phyloP scores from a whole-genome alignment of 2,797 vertebrate species.

The Danio kyathit region DNA sequence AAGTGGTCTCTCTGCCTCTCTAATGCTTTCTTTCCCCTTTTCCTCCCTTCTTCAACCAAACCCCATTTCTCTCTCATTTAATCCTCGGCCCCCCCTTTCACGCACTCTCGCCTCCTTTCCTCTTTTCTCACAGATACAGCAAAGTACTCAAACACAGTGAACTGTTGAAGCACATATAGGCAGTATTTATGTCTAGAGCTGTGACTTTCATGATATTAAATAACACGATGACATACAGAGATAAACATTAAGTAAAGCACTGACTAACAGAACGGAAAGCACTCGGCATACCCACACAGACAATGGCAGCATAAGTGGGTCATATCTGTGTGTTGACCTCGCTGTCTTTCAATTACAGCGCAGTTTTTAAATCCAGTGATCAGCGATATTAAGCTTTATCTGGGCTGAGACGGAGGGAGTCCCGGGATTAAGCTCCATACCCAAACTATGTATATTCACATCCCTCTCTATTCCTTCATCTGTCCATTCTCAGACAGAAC shows the following conservation, averaged over 20 bases:
- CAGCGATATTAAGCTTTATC: slow-evolving; percentile 51
- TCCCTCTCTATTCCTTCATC: not conserved
- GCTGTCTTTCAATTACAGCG: slow-evolving; percentile 35
- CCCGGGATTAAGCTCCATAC: slow-evolving; percentile 35
- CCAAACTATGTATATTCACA: slow-evolving; percentile 19
- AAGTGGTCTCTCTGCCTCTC: slow-evolving; percentile 24
- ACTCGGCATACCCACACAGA: slow-evolving; percentile 5
- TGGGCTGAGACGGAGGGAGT: slow-evolving; percentile 22
- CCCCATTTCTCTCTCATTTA: not conserved
- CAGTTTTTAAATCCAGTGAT: slow-evolving; percentile 47
- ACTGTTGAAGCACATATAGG: not conserved
- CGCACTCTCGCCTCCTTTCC: slow-evolving; percentile 3
- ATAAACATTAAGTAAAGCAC: not conserved
- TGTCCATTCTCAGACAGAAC: slow-evolving; percentile 1
- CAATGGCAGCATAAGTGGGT: slow-evolving; percentile 29
- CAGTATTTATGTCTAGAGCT: not conserved
- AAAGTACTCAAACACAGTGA: slow-evolving; percentile 1
- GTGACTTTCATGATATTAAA: not conserved
- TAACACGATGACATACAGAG: not conserved
- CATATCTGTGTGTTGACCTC: slow-evolving; percentile 25
- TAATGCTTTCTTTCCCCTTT: slow-evolving; percentile 39
- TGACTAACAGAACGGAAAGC: not conserved
- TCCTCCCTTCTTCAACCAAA: slow-evolving; percentile 12
- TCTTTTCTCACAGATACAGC: not conserved
- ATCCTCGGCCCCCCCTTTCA: not conserved